Percentiles rank a stretch among this genome's conserved stretches.
Evolutionary conservation across 2,888 invertebrate genomes (phyloP).

Genomic region (Junonia oenone): DNA sequence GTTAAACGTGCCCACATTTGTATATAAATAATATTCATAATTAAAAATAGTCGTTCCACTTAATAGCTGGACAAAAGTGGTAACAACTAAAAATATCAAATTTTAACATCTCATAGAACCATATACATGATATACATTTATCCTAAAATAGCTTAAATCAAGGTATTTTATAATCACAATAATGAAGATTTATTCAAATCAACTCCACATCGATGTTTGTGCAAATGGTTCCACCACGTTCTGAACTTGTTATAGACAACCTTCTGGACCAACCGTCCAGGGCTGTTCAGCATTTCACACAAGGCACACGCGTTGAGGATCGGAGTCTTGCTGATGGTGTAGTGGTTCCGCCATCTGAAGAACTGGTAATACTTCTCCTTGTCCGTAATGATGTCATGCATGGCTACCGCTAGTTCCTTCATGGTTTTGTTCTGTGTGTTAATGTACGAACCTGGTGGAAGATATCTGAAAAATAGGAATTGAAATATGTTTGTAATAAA

Average conservation of each 20-base stretch:
- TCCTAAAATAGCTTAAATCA: neutral
- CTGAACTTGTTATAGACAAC: conserved; percentile 40
- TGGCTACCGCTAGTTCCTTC: conserved; percentile 41
- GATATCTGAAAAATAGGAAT: no score
- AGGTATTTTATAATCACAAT: neutral
- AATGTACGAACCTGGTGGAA: conserved; percentile 51
- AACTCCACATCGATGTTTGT: conserved; percentile 33
- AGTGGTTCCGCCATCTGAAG: conserved; percentile 56
- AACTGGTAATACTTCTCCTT: conserved; percentile 44
- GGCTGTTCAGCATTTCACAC: conserved; percentile 47
- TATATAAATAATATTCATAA: no score
- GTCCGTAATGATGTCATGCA: conserved; percentile 43
- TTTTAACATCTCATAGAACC: neutral
- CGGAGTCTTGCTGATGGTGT: conserved; percentile 37
- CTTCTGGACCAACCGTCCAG: conserved; percentile 37
- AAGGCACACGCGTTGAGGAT: conserved; percentile 46
- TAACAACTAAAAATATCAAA: no score
- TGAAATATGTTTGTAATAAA: no score
- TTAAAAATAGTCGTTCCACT: no score
- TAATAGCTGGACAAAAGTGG: no score
- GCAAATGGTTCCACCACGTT: conserved; percentile 55
- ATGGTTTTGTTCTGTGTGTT: conserved; percentile 39
- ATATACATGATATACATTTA: neutral
- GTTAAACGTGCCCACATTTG: no score
- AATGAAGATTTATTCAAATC: conserved; percentile 9